Evolutionary conservation across 2,888 invertebrate genomes (phyloP).

Genomic region (Margaritifera margaritifera): DNA sequence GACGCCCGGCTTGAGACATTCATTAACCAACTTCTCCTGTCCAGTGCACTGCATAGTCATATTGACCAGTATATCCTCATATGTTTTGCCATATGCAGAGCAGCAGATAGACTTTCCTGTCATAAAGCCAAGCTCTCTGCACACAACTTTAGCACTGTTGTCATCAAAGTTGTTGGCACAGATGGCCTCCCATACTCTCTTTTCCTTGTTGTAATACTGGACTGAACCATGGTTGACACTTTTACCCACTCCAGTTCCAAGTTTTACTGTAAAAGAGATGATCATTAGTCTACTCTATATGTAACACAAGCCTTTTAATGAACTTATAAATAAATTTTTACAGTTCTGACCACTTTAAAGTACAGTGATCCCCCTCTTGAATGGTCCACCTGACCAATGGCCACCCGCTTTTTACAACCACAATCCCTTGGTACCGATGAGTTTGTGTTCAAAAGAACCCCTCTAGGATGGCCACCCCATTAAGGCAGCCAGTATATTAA

Average conservation of each 20-base stretch:
- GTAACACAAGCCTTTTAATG: too few relatives aligned
- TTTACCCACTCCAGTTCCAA: constrained; percentile 47
- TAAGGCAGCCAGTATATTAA: too few relatives aligned
- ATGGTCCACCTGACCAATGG: too few relatives aligned
- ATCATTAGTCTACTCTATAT: too few relatives aligned
- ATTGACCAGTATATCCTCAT: constrained; percentile 41
- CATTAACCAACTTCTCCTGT: constrained; percentile 28
- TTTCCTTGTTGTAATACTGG: constrained; percentile 38
- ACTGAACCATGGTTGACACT: constrained; percentile 56
- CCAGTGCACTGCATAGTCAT: constrained; percentile 47
- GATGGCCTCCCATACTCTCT: constrained; percentile 50
- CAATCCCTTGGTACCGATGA: too few relatives aligned
- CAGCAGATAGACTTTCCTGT: constrained; percentile 54
- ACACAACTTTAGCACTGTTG: constrained; percentile 51
- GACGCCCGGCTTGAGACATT: constrained; percentile 39
- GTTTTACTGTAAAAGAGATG: constrained; percentile 40
- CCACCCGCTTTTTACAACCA: too few relatives aligned
- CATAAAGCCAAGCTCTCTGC: constrained; percentile 53
- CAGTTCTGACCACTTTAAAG: too few relatives aligned
- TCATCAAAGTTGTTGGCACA: constrained; percentile 62
- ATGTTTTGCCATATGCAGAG: constrained; percentile 56
- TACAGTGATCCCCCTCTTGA: too few relatives aligned
- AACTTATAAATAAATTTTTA: too few relatives aligned
- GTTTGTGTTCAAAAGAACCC: too few relatives aligned
- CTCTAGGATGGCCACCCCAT: too few relatives aligned